Evolutionary conservation across 2,888 invertebrate genomes (phyloP), one percentile per base, ranked within the genome.

Genomic region (Coenonympha glycerion): DNA sequence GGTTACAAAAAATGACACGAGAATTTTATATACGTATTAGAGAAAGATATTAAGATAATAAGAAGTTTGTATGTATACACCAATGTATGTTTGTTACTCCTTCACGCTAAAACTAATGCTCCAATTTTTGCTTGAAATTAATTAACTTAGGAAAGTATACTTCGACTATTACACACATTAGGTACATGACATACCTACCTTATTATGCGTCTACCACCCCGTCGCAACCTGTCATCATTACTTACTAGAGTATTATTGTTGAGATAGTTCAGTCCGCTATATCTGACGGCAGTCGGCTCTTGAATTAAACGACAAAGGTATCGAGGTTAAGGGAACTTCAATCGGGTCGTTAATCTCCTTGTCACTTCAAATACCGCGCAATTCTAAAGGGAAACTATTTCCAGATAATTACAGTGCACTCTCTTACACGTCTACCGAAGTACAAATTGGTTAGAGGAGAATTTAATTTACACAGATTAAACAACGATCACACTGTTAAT

Each of bases 281-380:
- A n/a, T n/a, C n/a, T n/a, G 8, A 39, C 22, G 15, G 19, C 30
- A 30, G 8, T 24, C 22, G 15, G 19, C 30, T 19, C 41, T 41
- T 13, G 30, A 41, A 30, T 41, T 16, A 28, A 28, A 41, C 41
- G 41, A 6, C 31, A 31, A 21, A 31, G 21, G 21, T 13, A 30
- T 30, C 18, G 44, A 21, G 31, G 30, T 44, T 44, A 19, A 44
- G 44, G 21, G 44, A 15, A 44, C 31, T 44, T 33, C 31, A 44
- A 33, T 31, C 31, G 15, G 31, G 22, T 15, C 44, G 44, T 44
- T 44, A 44, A 44, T 44, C 31, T 22, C 31, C 31, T 33, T 44
- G 30, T 44, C 44, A 33, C 31, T 44, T 31, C 21, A 44, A 44
- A 44, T 44, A 44, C 44, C 31, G 21, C 15, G 44, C 44, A 31